Evolutionary conservation across 2,888 invertebrate species (phyloP).

Genomic region (Odontomyia ornata): DNA sequence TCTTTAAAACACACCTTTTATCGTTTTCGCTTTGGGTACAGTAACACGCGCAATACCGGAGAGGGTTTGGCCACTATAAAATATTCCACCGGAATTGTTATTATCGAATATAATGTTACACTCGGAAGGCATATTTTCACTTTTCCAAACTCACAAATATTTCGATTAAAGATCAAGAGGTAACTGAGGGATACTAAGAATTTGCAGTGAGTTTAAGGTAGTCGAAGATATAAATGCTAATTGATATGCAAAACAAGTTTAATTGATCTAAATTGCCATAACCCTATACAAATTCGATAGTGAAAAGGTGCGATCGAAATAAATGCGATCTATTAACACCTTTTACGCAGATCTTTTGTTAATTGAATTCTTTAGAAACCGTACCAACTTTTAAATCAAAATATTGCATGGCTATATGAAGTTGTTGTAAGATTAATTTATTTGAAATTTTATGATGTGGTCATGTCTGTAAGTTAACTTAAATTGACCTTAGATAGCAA

Average conservation of each 20-base stretch:
- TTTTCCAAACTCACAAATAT: no score
- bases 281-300: not conserved
- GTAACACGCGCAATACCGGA: conserved; percentile 63
- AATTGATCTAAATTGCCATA: conserved; percentile 5
- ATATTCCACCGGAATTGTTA: conserved; percentile 50
- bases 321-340: not conserved
- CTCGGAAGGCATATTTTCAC: conserved; percentile 11
- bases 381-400: no score
- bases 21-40: conserved; percentile 62
- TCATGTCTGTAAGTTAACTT: no score
- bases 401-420: no score
- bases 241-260: not conserved
- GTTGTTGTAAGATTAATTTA: no score
- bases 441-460: no score
- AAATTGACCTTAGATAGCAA: no score
- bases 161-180: no score
- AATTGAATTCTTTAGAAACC: not conserved
- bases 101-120: conserved; percentile 22
- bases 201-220: no score
- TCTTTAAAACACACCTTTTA: conserved; percentile 60
- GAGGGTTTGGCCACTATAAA: conserved; percentile 61
- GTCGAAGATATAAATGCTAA: not conserved
- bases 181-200: no score
- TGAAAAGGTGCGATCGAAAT: not conserved
- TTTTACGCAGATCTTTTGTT: not conserved